Evolutionary conservation across 1,140 invertebrate species (phyloP).

Genomic region (Zophobas morio): DNA sequence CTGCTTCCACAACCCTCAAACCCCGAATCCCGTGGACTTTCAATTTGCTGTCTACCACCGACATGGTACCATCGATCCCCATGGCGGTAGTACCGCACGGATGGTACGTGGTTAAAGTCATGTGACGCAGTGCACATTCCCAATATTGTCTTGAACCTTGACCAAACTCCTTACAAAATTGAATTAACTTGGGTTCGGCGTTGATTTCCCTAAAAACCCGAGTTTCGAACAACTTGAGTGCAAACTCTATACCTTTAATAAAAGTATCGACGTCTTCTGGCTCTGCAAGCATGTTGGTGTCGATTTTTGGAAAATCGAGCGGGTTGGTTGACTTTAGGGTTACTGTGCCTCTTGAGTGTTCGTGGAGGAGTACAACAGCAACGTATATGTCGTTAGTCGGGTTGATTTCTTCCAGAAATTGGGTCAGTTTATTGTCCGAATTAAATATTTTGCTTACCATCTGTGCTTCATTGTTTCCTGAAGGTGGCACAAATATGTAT

Average conservation of each 20-base stretch:
- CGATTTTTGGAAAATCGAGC: conserved; percentile 81
- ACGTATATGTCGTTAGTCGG: too few relatives aligned
- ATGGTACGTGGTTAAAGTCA: conserved; percentile 62
- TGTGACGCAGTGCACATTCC: conserved; percentile 60
- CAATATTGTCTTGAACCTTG: conserved; percentile 58
- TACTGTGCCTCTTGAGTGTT: too few relatives aligned
- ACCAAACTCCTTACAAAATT: conserved; percentile 74
- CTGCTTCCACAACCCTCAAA: conserved; percentile 63
- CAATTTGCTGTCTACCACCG: conserved; percentile 55
- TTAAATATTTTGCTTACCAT: too few relatives aligned
- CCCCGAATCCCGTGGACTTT: conserved; percentile 56
- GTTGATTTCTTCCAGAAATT: too few relatives aligned
- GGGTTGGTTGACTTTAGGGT: conserved; percentile 72
- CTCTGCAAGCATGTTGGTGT: conserved; percentile 83
- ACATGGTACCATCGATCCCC: conserved; percentile 52
- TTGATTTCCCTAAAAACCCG: conserved; percentile 73
- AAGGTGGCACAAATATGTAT: too few relatives aligned
- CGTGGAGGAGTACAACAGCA: too few relatives aligned
- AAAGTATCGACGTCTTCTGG: conserved; percentile 72
- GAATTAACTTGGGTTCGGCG: conserved; percentile 71
- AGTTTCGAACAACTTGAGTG: conserved; percentile 73
- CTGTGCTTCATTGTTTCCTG: too few relatives aligned
- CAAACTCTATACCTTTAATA: conserved; percentile 61
- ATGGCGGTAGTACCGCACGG: conserved; percentile 65
- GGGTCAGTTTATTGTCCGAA: too few relatives aligned